phyloP scores from a whole-genome alignment of 2,888 invertebrate genomes.

The Sisyra terminalis region DNA sequence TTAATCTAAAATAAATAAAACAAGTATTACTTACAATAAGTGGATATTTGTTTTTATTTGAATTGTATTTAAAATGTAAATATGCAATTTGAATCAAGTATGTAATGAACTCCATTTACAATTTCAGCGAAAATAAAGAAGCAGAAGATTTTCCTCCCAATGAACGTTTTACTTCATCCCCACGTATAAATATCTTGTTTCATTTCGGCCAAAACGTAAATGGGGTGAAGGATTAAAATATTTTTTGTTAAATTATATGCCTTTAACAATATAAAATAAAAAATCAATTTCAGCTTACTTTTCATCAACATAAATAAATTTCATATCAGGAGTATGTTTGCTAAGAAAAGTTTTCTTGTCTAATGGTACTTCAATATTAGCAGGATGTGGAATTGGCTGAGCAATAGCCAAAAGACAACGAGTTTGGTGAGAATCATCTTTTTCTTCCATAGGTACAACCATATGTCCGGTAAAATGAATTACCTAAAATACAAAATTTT shows the following conservation, averaged over 20 bases:
- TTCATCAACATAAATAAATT: conserved; percentile 86
- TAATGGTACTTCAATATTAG: conserved; percentile 80
- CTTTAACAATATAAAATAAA: too few species aligned
- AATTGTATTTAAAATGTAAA: background rate
- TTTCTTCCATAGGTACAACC: conserved; percentile 23
- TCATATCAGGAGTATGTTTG: conserved; percentile 86
- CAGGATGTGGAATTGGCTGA: conserved; percentile 74
- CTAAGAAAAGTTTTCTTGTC: conserved; percentile 82
- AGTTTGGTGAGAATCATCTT: conserved; percentile 16
- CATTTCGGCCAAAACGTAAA: too few species aligned
- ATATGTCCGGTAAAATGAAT: conserved; percentile 78
- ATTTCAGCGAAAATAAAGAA: background rate
- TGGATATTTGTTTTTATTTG: background rate
- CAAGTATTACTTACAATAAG: background rate
- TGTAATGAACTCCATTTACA: background rate
- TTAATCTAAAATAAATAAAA: conserved; percentile 44
- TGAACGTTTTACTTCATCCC: too few species aligned
- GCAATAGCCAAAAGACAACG: conserved; percentile 56
- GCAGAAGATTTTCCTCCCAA: background rate
- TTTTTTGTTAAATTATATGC: too few species aligned
- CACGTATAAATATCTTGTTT: too few species aligned
- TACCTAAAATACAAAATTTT: conserved; percentile 37
- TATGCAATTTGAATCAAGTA: background rate
- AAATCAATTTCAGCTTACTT: conserved; percentile 43
- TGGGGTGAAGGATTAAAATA: too few species aligned